Evolutionary conservation across 2,888 invertebrate species (phyloP), one percentile per base, ranked within the genome.

Genomic region (Cremastinae sp.): DNA sequence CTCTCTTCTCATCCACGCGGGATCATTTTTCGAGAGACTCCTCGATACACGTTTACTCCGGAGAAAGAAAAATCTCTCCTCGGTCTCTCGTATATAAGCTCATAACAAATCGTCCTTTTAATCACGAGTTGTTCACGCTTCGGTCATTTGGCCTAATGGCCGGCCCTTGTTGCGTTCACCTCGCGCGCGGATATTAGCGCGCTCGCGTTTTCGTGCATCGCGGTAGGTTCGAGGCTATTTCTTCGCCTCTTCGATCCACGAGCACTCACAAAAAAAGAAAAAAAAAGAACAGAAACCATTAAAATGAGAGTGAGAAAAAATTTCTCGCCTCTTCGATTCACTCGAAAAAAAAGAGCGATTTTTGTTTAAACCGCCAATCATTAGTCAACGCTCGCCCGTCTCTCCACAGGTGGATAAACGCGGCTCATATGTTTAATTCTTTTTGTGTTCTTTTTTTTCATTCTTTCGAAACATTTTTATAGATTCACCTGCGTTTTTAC

Each of bases 31-130:
- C 16, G 16, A 16, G 35, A 37, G 35, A 58, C n/a, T 20, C 0
- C 45, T 58, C 37, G 22, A 37, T 35, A n/a, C 20, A 18, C 14
- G 1, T 5, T 2, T 8, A 28, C 18, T 9, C 14, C 55, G 45
- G 12, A 49, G 39, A 49, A n/a, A 12, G 37, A 53, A 20, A 51
- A 51, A 18, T 47, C 47, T 39, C 10, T 37, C 51, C 35, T 9
- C 66, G 37, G 18, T 39, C 43, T 16, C 12, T 35, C 39, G 35
- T 41, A 37, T 41, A 51, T 55, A 43, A 55, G 47, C 55, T 22
- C 69, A 84, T 87, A 86, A 88, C 85, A 88, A 88, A 88, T 88
- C 86, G 86, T 78, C 79, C 86, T 85, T 88, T 88, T 87, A 88
- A 88, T 88, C 87, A 87, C 85, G 83, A 81, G 82, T 82, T 82